Conservation (phyloP, 1,140 invertebrate genomes). For the Panulirus ornatus region DNA sequence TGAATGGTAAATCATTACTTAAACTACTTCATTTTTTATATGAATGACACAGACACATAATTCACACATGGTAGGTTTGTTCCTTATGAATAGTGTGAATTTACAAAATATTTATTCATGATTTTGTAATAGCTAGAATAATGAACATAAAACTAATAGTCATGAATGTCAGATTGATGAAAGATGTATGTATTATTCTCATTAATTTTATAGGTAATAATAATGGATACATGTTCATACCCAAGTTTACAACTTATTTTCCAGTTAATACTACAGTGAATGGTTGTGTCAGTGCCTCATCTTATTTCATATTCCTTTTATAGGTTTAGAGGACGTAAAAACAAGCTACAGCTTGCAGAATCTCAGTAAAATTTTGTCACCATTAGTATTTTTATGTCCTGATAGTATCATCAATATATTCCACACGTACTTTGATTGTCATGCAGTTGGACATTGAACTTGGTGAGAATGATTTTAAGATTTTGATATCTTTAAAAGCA, state of each 20-base stretch:
- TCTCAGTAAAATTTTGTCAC: conserved; percentile 48
- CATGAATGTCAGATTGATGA: background rate
- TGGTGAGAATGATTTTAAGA: background rate
- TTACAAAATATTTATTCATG: no score
- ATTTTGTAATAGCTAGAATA: no score
- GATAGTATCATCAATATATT: conserved; percentile 10
- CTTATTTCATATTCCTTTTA: background rate
- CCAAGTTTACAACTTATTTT: no score
- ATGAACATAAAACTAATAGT: background rate
- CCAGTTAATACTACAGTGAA: background rate
- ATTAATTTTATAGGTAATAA: background rate
- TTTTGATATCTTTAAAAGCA: background rate
- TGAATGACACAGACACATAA: no score
- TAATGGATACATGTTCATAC: background rate
- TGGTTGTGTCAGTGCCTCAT: background rate
- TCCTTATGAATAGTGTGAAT: no score
- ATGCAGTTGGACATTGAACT: conserved; percentile 27
- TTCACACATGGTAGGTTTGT: no score
- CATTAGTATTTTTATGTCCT: conserved; percentile 6
- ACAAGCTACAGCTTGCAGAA: conserved; percentile 54
- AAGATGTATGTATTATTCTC: background rate
- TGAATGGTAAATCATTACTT: no score
- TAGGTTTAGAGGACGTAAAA: conserved; percentile 41
- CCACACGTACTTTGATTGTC: conserved; percentile 6
- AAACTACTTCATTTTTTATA: no score